Evolutionary conservation across 2,888 invertebrate species (phyloP).

Genomic region (Pocota personata): DNA sequence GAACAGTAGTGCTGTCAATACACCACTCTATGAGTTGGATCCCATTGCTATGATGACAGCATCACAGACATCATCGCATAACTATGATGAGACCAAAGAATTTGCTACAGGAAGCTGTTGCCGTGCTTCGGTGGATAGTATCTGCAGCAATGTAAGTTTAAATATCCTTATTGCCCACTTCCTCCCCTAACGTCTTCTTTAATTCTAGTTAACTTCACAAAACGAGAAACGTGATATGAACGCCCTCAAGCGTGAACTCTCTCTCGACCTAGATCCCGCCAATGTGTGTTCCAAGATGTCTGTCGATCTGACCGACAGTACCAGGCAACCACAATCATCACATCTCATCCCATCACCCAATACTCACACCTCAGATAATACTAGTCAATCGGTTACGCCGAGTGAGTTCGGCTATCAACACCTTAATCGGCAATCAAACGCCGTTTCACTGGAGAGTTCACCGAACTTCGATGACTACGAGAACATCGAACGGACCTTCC

Average conservation of each 20-base stretch:
- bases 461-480: conserved; percentile 81
- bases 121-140: conserved; percentile 80
- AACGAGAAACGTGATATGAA: conserved; percentile 81
- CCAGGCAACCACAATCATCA: conserved; percentile 75
- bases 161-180: neutral
- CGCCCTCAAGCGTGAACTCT: conserved; percentile 81
- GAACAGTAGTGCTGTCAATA: conserved; percentile 82
- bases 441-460: conserved; percentile 81
- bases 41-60: conserved; percentile 78
- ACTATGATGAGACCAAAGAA: conserved; percentile 75
- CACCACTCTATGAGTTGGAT: conserved; percentile 82
- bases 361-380: conserved; percentile 80
- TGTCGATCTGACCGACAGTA: conserved; percentile 75
- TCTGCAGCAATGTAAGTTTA: conserved; percentile 79
- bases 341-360: conserved; percentile 80
- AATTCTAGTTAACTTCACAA: conserved; percentile 75
- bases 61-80: conserved; percentile 59
- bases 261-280: conserved; percentile 80
- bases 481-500: conserved; percentile 76
- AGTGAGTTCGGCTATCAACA: conserved; percentile 83
- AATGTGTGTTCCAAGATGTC: conserved; percentile 76
- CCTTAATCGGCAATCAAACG: conserved; percentile 81
- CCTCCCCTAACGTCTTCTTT: conserved; percentile 19
- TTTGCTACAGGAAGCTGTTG: conserved; percentile 76
- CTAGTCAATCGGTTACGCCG: conserved; percentile 83